Evolutionary conservation across 1,140 invertebrate species (phyloP).

Genomic region (Coenobita brevimanus): DNA sequence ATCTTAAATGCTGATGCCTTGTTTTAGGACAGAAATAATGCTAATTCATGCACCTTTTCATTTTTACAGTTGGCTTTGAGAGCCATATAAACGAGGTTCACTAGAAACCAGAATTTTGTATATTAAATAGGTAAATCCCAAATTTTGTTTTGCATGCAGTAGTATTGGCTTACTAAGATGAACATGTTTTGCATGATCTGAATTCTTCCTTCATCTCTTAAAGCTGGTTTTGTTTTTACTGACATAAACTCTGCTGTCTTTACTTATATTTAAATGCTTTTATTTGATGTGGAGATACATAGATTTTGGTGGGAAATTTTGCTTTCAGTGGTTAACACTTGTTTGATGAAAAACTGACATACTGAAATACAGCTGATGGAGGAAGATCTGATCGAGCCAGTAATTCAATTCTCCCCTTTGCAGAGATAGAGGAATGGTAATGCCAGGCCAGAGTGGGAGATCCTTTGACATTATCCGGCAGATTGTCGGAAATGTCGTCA

Average conservation of each 20-base stretch:
- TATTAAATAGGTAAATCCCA: conserved; percentile 64
- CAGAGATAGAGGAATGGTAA: conserved; percentile 66
- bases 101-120: conserved; percentile 64
- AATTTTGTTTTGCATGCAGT: conserved; percentile 60
- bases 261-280: too few species aligned
- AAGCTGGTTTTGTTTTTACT: too few species aligned
- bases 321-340: not conserved
- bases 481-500: conserved; percentile 66
- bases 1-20: conserved; percentile 56
- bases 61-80: conserved; percentile 63
- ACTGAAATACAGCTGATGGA: conserved; percentile 34
- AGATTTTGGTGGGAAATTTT: too few species aligned
- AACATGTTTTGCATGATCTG: not conserved
- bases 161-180: conserved; percentile 38
- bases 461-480: conserved; percentile 67
- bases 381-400: conserved; percentile 46
- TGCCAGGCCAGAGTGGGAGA: conserved; percentile 64
- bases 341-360: conserved; percentile 44
- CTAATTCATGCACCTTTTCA: conserved; percentile 63
- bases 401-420: conserved; percentile 64
- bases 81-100: conserved; percentile 64
- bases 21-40: conserved; percentile 24
- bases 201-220: too few species aligned
- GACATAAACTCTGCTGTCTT: too few species aligned
- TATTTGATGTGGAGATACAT: too few species aligned